Evolutionary conservation across 2,797 vertebrate species (phyloP).

Genomic region (Sebastes nivosus): DNA sequence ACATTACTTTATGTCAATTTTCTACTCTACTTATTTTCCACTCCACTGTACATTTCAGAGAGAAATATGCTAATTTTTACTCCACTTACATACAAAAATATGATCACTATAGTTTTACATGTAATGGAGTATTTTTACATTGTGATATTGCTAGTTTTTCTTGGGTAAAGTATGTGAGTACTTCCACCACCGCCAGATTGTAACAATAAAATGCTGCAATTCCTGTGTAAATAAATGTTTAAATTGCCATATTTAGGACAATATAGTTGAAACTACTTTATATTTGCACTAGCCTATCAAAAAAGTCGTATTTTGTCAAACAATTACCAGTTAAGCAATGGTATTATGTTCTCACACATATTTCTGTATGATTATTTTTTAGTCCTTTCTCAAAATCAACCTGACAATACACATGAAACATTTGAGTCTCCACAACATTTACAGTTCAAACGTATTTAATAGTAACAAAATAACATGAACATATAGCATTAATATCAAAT

Average conservation of each 20-base stretch:
- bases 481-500: constrained; percentile 68
- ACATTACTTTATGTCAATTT: neutral
- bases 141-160: neutral
- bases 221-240: neutral
- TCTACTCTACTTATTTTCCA: neutral
- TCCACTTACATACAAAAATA: neutral
- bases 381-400: neutral
- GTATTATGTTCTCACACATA: neutral
- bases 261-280: neutral
- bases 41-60: too few relatives aligned
- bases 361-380: neutral
- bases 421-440: constrained; percentile 8
- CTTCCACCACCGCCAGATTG: neutral
- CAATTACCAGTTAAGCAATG: neutral
- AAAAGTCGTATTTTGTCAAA: neutral
- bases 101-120: neutral
- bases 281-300: neutral
- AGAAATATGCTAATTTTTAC: neutral
- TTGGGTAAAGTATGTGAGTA: neutral
- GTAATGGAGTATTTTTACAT: neutral
- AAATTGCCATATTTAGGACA: neutral
- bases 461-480: constrained; percentile 77
- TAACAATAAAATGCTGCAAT: neutral
- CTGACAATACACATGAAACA: constrained; percentile 11
- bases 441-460: constrained; percentile 77